These are phyloP conservation scores for Perodicticus potto DNA, from an alignment of 2,797 vertebrate genomes.

Conservation along the genomic window DNA sequence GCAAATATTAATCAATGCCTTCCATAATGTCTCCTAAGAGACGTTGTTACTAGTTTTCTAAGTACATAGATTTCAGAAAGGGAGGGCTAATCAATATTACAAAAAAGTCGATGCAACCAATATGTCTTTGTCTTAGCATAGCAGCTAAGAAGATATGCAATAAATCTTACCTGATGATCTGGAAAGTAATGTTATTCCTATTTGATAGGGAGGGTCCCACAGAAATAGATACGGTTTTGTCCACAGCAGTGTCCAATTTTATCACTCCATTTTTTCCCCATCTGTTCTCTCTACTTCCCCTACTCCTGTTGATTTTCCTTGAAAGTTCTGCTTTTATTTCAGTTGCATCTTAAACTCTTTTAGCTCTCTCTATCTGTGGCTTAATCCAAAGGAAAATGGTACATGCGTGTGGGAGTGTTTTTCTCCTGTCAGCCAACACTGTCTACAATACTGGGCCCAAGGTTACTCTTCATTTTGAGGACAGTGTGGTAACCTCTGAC, in stretches of 20 bases:
- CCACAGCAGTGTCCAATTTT: neutral
- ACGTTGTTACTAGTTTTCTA: constrained; percentile 53
- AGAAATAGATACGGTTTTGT: neutral
- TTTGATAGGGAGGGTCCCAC: neutral
- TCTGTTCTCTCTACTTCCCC: neutral
- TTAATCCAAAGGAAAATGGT: neutral
- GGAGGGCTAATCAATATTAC: constrained; percentile 60
- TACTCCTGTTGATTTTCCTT: neutral
- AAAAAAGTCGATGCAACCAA: constrained; percentile 32
- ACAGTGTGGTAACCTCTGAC: neutral
- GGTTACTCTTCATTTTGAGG: constrained; percentile 32
- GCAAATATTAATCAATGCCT: constrained; percentile 73
- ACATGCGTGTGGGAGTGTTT: neutral
- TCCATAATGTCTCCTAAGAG: constrained; percentile 67
- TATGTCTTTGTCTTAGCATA: constrained; percentile 71
- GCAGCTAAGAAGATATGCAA: constrained; percentile 34
- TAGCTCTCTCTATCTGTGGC: neutral
- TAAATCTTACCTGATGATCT: constrained; percentile 46
- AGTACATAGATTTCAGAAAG: constrained; percentile 63
- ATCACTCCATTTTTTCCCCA: neutral
- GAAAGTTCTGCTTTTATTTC: constrained; percentile 29
- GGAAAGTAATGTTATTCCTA: constrained; percentile 47
- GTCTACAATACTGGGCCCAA: neutral
- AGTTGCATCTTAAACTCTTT: neutral
- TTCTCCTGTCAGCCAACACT: neutral